Evolutionary conservation across 2,888 invertebrate species (phyloP).

Genomic region (Stenchaetothrips biformis): DNA sequence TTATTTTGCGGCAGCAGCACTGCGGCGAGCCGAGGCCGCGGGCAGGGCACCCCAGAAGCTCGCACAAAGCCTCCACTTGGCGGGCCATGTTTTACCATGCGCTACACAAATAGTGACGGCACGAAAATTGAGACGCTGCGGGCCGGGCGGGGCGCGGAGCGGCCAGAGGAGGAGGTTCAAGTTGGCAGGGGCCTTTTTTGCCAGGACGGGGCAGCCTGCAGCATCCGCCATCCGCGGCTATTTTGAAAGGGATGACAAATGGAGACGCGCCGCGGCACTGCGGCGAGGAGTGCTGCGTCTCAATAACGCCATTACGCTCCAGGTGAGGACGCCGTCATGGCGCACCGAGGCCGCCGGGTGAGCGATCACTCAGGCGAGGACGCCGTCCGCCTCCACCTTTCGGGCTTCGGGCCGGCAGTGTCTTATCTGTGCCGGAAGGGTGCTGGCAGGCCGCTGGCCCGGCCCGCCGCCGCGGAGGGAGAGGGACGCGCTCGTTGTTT

Average conservation of each 20-base stretch:
- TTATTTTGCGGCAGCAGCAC: too few species aligned
- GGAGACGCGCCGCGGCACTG: conserved; percentile 5
- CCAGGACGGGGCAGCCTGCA: not conserved
- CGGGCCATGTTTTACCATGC: not conserved
- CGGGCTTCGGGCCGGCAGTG: too few species aligned
- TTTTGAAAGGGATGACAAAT: conserved; percentile 27
- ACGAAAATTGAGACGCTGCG: not conserved
- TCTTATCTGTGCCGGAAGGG: too few species aligned
- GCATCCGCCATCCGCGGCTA: not conserved
- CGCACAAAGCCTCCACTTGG: not conserved
- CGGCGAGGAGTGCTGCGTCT: not conserved
- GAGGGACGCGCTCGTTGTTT: too few species aligned
- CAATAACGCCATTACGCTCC: not conserved
- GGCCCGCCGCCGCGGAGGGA: too few species aligned
- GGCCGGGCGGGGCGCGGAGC: not conserved
- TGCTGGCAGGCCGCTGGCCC: too few species aligned
- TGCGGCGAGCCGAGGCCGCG: not conserved
- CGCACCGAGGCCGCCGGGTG: conserved; percentile 9
- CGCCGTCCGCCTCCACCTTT: too few species aligned
- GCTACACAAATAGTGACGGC: conserved; percentile 8
- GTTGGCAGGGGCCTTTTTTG: not conserved
- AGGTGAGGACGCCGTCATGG: conserved; percentile 28
- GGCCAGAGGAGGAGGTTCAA: not conserved
- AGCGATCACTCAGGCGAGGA: too few species aligned
- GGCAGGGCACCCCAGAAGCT: too few species aligned